Conservation (phyloP, 2,113 vertebrate genomes). For the Psilopsiagon aymara region DNA sequence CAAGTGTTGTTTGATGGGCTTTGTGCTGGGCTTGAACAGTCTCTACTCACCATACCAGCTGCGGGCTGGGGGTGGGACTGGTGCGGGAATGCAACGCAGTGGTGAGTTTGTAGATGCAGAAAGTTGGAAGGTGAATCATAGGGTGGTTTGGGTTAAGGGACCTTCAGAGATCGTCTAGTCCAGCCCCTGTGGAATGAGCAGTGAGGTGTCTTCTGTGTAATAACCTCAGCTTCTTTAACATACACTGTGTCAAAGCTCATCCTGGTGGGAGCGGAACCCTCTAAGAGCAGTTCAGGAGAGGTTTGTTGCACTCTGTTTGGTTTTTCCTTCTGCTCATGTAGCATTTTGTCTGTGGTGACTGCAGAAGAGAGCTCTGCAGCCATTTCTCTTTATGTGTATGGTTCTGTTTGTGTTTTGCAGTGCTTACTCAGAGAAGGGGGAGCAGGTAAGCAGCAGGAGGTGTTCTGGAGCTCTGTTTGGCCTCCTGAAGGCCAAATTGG, state of each 20-base stretch:
- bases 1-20: background rate
- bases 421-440: background rate
- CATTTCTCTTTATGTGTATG: background rate
- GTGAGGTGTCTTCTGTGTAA: background rate
- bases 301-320: background rate
- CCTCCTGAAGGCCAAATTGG: background rate
- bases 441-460: background rate
- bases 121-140: background rate
- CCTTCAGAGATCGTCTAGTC: background rate
- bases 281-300: background rate
- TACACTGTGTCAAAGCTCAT: accelerated
- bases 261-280: background rate
- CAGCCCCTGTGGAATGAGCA: background rate
- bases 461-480: background rate
- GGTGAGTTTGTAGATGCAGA: background rate
- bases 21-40: background rate
- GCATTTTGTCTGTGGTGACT: background rate
- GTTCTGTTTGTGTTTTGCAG: background rate
- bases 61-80: background rate
- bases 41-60: background rate
- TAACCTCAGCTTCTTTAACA: background rate
- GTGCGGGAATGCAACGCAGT: background rate
- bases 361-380: background rate
- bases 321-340: background rate
- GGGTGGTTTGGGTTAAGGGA: background rate